These are phyloP conservation scores for Hydropsyche tenuis DNA, from an alignment of 1,140 invertebrate species.

Conservation along the genomic window DNA sequence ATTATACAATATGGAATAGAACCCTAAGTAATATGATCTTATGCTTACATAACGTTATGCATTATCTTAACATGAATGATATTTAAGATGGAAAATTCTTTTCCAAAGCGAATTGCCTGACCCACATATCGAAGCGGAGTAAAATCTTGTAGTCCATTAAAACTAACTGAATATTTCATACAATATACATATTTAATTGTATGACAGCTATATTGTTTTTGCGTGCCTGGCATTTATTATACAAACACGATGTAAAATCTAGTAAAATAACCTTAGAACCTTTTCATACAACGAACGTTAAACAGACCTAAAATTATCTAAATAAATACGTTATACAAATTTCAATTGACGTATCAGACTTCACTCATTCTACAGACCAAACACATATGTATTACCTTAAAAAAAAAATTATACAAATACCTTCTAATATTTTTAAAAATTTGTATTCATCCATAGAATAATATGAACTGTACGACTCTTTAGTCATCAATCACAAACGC, in stretches of 20 bases:
- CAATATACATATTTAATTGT: constrained; percentile 23
- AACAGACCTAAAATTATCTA: too few species aligned
- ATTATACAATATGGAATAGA: too few species aligned
- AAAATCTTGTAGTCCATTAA: constrained; percentile 6
- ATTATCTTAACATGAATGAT: neutral
- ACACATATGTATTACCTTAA: too few species aligned
- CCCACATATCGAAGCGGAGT: neutral
- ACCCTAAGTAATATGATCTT: neutral
- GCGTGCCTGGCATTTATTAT: constrained; percentile 15
- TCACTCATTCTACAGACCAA: too few species aligned
- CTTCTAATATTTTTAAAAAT: too few species aligned
- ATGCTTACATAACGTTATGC: neutral
- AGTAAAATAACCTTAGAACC: neutral
- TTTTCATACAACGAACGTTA: too few species aligned
- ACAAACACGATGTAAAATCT: constrained; percentile 18
- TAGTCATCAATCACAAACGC: too few species aligned
- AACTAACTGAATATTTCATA: constrained; percentile 2
- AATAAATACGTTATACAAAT: too few species aligned
- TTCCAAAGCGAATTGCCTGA: neutral
- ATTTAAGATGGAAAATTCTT: constrained; percentile 2
- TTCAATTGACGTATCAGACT: too few species aligned
- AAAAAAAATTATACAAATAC: too few species aligned
- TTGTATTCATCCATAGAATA: too few species aligned
- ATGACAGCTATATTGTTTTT: constrained; percentile 14
- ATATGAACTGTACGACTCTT: too few species aligned